Percentiles rank a stretch among this genome's conserved stretches.
These are phyloP conservation scores for Smithornis capensis DNA, from an alignment of 2,113 vertebrate genomes.

Conservation along the genomic window DNA sequence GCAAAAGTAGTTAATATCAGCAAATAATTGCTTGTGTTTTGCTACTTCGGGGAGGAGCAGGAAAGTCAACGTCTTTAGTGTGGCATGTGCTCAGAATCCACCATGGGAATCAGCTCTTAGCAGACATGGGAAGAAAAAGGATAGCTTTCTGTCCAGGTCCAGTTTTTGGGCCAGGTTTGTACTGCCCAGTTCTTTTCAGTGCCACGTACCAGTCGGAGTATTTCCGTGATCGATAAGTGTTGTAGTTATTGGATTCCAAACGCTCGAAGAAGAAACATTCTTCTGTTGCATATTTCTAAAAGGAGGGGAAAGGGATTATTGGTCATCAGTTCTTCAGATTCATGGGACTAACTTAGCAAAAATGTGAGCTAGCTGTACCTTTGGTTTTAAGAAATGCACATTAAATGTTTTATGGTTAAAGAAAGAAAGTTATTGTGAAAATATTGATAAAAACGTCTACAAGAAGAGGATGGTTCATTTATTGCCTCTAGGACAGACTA, in stretches of 20 bases:
- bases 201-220: slow-evolving; percentile 95
- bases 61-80: neutral
- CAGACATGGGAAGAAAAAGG: slow-evolving; percentile 96
- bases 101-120: slow-evolving; percentile 80
- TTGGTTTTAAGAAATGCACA: neutral
- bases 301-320: neutral
- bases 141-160: slow-evolving; percentile 96
- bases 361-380: neutral
- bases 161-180: slow-evolving; percentile 91
- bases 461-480: neutral
- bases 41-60: neutral
- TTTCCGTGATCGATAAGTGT: slow-evolving; percentile 95
- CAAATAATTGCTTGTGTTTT: slow-evolving; percentile 17
- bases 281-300: slow-evolving; percentile 91
- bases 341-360: neutral
- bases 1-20: slow-evolving; percentile 13
- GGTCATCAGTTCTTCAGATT: neutral
- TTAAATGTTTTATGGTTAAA: neutral
- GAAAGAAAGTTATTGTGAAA: neutral
- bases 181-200: slow-evolving; percentile 93
- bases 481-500: neutral
- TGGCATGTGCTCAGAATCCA: neutral
- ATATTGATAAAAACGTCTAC: neutral
- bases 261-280: slow-evolving; percentile 96
- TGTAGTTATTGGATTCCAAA: slow-evolving; percentile 97